Percentiles rank a stretch among this genome's conserved stretches.
These are phyloP conservation scores for Pteromalus puparum DNA, from an alignment of 1,140 invertebrate genomes.

Conservation along the genomic window DNA sequence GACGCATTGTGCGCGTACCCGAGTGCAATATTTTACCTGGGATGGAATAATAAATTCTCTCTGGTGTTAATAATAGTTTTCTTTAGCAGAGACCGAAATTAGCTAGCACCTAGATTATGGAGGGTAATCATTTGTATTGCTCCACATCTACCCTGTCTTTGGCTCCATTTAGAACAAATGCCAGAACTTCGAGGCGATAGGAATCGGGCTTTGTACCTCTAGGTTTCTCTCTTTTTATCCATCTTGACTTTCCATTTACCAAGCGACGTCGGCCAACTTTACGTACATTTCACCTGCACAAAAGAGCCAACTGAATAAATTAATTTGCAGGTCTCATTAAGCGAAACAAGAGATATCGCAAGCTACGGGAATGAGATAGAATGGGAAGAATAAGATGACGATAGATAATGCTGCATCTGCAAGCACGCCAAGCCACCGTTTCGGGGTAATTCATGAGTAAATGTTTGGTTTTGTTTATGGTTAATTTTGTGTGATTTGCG, in stretches of 20 bases:
- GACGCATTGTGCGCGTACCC: too few species aligned
- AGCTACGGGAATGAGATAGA: not conserved
- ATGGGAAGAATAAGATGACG: not conserved
- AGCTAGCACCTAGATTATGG: too few species aligned
- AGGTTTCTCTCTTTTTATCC: not conserved
- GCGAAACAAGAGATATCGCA: slow-evolving; percentile 3
- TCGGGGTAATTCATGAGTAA: not conserved
- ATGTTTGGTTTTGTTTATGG: not conserved
- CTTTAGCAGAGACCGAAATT: too few species aligned
- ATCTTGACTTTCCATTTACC: not conserved
- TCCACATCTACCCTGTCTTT: not conserved
- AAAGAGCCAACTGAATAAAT: not conserved
- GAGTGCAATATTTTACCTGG: too few species aligned
- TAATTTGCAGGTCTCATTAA: not conserved
- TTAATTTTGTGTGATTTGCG: not conserved
- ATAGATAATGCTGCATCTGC: not conserved
- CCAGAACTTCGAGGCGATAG: not conserved
- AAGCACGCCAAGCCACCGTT: not conserved
- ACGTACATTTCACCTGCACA: not conserved
- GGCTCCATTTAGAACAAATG: not conserved
- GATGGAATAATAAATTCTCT: too few species aligned
- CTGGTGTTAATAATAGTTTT: too few species aligned
- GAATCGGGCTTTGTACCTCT: not conserved
- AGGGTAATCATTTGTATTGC: not conserved
- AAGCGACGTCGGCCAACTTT: not conserved